Percentiles rank a stretch among this genome's conserved stretches.
Conservation (phyloP, 2,797 vertebrate species). For the Rhodeus uyekii region DNA sequence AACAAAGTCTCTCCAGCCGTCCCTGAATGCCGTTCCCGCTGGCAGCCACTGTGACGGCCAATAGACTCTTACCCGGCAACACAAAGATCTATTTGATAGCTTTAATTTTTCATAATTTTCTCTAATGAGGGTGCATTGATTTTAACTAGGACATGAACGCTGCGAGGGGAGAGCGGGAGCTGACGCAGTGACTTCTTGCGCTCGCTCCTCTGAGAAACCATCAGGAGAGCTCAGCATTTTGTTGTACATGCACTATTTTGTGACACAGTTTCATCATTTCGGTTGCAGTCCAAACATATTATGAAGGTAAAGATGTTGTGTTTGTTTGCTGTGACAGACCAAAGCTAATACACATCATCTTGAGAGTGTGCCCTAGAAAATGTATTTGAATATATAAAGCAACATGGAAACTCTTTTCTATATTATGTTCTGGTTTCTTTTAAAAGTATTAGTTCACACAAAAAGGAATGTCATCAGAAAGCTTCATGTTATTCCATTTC, state of each 20-base stretch:
- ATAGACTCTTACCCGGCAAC: constrained; percentile 84
- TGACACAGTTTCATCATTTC: neutral
- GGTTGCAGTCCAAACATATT: neutral
- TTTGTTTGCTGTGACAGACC: neutral
- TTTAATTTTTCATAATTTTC: constrained; percentile 89
- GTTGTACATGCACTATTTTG: constrained; percentile 7
- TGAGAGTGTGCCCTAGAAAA: neutral
- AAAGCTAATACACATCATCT: constrained; percentile 1
- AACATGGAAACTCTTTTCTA: neutral
- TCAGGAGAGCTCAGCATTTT: constrained; percentile 13
- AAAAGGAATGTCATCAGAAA: neutral
- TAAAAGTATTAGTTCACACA: neutral
- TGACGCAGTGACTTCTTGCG: constrained; percentile 27
- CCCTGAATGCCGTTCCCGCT: constrained; percentile 81
- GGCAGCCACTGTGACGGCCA: constrained; percentile 81
- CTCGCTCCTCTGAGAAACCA: neutral
- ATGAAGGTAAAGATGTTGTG: neutral
- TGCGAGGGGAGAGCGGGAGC: constrained; percentile 62
- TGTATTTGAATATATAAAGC: neutral
- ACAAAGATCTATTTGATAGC: constrained; percentile 83
- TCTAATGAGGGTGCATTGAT: constrained; percentile 88
- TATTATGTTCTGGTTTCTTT: neutral
- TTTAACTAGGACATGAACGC: constrained; percentile 80
- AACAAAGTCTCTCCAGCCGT: constrained; percentile 91
- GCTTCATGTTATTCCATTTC: neutral